Evolutionary conservation across 1,140 invertebrate species (phyloP), one percentile per base, ranked within the genome.

Genomic region (Bombus waltoni): DNA sequence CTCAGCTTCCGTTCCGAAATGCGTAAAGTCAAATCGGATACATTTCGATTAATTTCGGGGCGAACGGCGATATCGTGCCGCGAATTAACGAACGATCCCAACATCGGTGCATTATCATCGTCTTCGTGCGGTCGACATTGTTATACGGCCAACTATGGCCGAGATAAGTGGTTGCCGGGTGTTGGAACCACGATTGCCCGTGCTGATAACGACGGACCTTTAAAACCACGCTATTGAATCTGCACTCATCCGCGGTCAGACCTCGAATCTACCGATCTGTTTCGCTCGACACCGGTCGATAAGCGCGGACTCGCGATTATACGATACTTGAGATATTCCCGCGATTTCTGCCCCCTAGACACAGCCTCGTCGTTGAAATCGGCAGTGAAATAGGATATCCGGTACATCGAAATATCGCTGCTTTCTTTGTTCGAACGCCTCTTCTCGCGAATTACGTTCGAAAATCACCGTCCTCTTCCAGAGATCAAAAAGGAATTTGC

Each of bases 91-190:
- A 79, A 38, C 62, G 65, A 47, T 42, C 65, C 38, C 65, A 72
- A 44, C 76, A n/a, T 72, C 57, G 71, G 62, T 76, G 81, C 77
- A 53, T 80, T 84, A 88, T 85, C 82, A 32, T 88, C 86, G 42
- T 89, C 81, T 66, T 32, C 35, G 28, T 22, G 38, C 32, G 74
- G 42, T 32, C 85, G 81, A 47, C 59, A 57, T 78, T 88, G 81
- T 88, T 88, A 74, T 35, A 88, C 71, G 68, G 76, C 53, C 76
- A 80, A 85, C 47, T 47, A 62, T 66, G 40, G 0, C 18, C 57
- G 53, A 81, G 81, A 88, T 80, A 87, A 88, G 72, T 44, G 47
- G 38, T 18, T 25, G 62, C 76, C 38, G 59, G 65, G 44, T 40
- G 25, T 62, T n/a, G 47, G 53, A 79, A 62, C 1, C 53, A 32